Evolutionary conservation across 2,888 invertebrate species (phyloP).

Genomic region (Agrypnus murinus): DNA sequence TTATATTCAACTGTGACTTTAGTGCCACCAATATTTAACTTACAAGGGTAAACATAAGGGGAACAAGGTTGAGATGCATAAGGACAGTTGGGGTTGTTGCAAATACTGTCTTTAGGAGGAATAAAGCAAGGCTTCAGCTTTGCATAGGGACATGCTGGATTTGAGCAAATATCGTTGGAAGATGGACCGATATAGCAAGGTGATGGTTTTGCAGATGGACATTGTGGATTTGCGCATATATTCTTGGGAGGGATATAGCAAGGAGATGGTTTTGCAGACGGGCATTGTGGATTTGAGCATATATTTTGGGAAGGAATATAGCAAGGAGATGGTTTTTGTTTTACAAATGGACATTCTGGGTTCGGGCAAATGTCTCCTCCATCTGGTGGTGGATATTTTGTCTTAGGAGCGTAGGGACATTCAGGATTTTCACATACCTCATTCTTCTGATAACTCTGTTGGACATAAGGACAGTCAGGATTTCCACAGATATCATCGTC

Average conservation of each 20-base stretch:
- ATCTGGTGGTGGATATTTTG: too few species aligned
- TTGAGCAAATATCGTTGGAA: slow-evolving; percentile 8
- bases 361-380: slow-evolving; percentile 20
- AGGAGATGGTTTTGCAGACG: slow-evolving; percentile 32
- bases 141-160: slow-evolving; percentile 49
- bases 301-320: neutral
- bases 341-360: slow-evolving; percentile 49
- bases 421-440: slow-evolving; percentile 10
- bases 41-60: neutral
- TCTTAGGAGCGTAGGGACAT: slow-evolving; percentile 48
- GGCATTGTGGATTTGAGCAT: slow-evolving; percentile 47
- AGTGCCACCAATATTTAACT: neutral
- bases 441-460: neutral
- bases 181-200: slow-evolving; percentile 14
- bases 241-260: neutral
- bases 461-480: neutral
- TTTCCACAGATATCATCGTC: neutral
- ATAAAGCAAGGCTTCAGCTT: neutral
- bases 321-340: slow-evolving; percentile 11
- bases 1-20: slow-evolving; percentile 13
- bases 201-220: slow-evolving; percentile 44
- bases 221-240: slow-evolving; percentile 37
- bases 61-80: slow-evolving; percentile 17
- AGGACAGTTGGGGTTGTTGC: slow-evolving; percentile 46
- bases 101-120: slow-evolving; percentile 4